Evolutionary conservation across 2,888 invertebrate species (phyloP).

Genomic region (Nectonema munidae): DNA sequence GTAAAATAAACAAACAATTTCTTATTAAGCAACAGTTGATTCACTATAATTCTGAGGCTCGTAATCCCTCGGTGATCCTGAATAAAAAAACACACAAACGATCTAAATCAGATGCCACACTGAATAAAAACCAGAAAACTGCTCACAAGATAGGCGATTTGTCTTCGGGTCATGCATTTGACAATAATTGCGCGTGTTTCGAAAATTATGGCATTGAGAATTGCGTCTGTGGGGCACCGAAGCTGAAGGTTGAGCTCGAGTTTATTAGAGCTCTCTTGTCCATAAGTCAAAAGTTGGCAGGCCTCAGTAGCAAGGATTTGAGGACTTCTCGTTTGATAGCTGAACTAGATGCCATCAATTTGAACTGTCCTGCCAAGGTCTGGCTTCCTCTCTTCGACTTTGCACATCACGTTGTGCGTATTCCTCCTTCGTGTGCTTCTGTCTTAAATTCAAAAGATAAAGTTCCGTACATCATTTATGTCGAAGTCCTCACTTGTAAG

Average conservation of each 20-base stretch:
- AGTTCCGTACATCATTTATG: conserved; percentile 82
- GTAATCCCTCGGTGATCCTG: too few relatives aligned
- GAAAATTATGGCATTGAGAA: conserved; percentile 25
- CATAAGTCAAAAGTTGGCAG: conserved; percentile 47
- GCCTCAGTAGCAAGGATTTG: conserved; percentile 51
- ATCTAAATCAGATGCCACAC: conserved; percentile 40
- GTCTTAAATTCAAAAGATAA: conserved; percentile 95
- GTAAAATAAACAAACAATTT: too few relatives aligned
- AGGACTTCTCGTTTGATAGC: conserved; percentile 42
- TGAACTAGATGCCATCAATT: conserved; percentile 60
- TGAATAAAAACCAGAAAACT: conserved; percentile 21
- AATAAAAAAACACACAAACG: too few relatives aligned
- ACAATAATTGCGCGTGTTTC: conserved; percentile 48
- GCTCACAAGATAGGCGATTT: conserved; percentile 36
- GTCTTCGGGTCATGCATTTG: conserved; percentile 69
- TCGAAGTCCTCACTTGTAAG: conserved; percentile 56
- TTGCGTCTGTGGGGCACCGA: conserved; percentile 40
- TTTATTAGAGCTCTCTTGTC: conserved; percentile 51
- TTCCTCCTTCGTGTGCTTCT: conserved; percentile 61
- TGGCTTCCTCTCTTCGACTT: conserved; percentile 64
- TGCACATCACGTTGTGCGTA: conserved; percentile 67
- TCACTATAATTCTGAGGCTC: too few relatives aligned
- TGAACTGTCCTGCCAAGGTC: conserved; percentile 80
- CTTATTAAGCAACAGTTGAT: too few relatives aligned
- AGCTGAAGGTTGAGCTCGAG: conserved; percentile 46